These are phyloP conservation scores for Galaxea fascicularis DNA, from an alignment of 92 coral and sea anemone genomes.

Conservation along the genomic window DNA sequence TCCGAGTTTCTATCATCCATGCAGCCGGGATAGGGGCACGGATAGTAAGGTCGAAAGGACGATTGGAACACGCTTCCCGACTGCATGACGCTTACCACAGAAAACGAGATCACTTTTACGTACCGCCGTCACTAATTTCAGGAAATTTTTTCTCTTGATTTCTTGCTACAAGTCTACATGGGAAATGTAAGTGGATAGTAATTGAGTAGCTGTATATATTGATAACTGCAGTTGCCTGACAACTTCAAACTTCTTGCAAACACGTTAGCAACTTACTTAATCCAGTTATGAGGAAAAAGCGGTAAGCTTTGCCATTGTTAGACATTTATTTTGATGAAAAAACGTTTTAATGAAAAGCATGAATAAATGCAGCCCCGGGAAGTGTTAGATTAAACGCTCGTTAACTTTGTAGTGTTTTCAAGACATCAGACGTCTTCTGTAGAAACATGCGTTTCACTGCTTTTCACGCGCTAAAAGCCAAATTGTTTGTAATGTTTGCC, in stretches of 20 bases:
- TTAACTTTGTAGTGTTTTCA: background rate
- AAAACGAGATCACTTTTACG: background rate
- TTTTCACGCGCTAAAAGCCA: slow-evolving; percentile 21
- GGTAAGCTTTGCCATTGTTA: slow-evolving; percentile 25
- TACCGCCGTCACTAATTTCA: background rate
- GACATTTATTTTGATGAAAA: slow-evolving; percentile 29
- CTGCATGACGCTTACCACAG: background rate
- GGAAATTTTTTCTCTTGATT: background rate
- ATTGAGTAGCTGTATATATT: slow-evolving; percentile 47
- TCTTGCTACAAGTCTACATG: background rate
- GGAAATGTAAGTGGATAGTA: slow-evolving; percentile 14
- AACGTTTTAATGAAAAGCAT: background rate
- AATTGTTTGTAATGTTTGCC: slow-evolving; percentile 38
- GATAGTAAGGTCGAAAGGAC: slow-evolving; percentile 30
- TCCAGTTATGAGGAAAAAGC: slow-evolving; percentile 28
- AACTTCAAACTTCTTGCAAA: slow-evolving; percentile 46
- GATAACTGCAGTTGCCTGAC: slow-evolving; percentile 43
- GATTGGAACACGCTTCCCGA: slow-evolving; percentile 25
- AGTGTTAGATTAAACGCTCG: background rate
- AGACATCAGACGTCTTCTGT: slow-evolving; percentile 7
- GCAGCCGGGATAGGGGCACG: slow-evolving; percentile 29
- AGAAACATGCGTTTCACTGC: background rate
- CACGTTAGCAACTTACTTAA: slow-evolving; percentile 34
- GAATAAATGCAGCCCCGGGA: slow-evolving; percentile 24
- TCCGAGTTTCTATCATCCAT: slow-evolving; percentile 21